Percentiles rank a stretch among this genome's conserved stretches.
These are phyloP conservation scores for Rhagoletis zephyria DNA, from an alignment of 1,140 invertebrate species.

Conservation along the genomic window DNA sequence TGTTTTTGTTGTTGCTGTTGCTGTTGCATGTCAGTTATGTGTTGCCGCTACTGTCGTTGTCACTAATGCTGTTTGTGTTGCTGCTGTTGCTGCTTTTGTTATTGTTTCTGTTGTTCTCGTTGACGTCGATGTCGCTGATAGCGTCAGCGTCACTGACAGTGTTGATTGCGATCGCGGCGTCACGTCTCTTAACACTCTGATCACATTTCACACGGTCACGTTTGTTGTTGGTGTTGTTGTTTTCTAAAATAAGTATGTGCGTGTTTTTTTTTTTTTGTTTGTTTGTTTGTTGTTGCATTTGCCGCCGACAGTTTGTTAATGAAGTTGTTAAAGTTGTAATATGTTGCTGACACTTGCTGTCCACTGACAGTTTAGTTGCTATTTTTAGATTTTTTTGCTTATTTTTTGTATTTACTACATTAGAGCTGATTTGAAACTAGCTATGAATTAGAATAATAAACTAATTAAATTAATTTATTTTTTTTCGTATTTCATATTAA, in stretches of 20 bases:
- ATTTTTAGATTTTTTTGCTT: constrained; percentile 19
- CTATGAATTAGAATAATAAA: background rate
- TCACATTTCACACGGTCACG: constrained; percentile 40
- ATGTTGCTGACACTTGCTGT: constrained; percentile 48
- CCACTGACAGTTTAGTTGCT: background rate
- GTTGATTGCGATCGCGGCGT: constrained; percentile 47
- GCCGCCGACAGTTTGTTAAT: constrained; percentile 50
- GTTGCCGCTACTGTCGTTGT: constrained; percentile 44
- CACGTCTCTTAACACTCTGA: constrained; percentile 46
- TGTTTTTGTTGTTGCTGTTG: background rate
- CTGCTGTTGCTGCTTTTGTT: background rate
- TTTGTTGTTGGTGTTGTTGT: background rate
- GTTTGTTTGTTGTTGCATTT: background rate
- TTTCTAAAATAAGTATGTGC: background rate
- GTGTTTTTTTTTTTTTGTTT: background rate
- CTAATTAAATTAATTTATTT: background rate
- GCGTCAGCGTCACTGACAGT: background rate
- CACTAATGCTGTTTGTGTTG: constrained; percentile 1
- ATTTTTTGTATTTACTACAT: background rate
- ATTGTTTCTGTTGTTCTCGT: background rate
- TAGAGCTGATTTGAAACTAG: background rate
- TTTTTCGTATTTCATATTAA: constrained; percentile 2
- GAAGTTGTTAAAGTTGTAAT: constrained; percentile 49
- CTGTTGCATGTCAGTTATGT: background rate
- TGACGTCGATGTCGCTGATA: background rate